phyloP scores from a whole-genome alignment of 2,113 vertebrate genomes.

The Spheniscus mendiculus region DNA sequence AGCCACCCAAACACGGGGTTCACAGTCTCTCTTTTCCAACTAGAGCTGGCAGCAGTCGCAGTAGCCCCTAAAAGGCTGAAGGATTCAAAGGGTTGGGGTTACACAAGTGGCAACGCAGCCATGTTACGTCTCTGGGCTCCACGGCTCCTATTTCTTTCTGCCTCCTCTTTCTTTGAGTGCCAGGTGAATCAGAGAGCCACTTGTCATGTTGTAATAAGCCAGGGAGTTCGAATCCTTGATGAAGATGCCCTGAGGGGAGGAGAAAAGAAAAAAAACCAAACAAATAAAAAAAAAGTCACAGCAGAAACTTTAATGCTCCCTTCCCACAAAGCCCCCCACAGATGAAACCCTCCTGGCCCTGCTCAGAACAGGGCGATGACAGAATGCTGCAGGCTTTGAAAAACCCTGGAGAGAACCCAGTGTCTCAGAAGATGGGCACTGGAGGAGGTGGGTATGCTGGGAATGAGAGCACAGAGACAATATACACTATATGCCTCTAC shows the following conservation, averaged over 20 bases:
- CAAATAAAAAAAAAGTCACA: background rate
- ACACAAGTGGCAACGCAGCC: background rate
- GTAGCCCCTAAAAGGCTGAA: background rate
- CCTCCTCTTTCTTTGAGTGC: conserved; percentile 98
- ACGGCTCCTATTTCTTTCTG: conserved; percentile 86
- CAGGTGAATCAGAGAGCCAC: conserved; percentile 92
- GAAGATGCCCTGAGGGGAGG: conserved; percentile 90
- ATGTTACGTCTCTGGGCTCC: background rate
- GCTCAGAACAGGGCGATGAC: accelerated
- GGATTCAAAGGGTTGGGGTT: background rate
- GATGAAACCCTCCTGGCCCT: background rate
- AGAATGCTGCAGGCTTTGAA: background rate
- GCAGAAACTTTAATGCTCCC: background rate
- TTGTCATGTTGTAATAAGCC: conserved; percentile 98
- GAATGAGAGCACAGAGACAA: background rate
- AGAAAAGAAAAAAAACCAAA: background rate
- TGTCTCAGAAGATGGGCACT: background rate
- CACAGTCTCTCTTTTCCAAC: background rate
- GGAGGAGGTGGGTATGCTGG: background rate
- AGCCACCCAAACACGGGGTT: background rate
- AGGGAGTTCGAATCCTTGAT: conserved; percentile 99
- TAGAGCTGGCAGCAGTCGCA: background rate
- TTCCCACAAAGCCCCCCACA: background rate
- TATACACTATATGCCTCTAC: too few species aligned
- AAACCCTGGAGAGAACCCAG: background rate